A percentile compares a stretch with the other conserved stretches of the same genome.
Conservation (phyloP, 2,797 vertebrate species). For the Neopelma chrysocephalum region DNA sequence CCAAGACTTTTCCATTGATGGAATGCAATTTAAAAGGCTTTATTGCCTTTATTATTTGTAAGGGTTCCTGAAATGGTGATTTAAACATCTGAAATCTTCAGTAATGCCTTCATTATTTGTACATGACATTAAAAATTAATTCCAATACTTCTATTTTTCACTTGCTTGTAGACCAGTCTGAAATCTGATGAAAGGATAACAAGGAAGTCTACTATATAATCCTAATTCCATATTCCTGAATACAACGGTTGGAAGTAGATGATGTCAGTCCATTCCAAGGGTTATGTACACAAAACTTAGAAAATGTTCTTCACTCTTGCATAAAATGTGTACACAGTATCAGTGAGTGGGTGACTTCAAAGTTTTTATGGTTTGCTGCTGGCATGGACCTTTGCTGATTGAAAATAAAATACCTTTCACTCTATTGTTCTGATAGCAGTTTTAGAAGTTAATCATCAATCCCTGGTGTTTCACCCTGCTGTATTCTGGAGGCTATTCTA, state of each 20-base stretch:
- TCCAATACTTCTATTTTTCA: constrained; percentile 43
- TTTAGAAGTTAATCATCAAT: constrained; percentile 88
- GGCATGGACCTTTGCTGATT: constrained; percentile 66
- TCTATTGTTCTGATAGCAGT: constrained; percentile 63
- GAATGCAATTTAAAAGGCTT: constrained; percentile 68
- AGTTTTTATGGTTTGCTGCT: constrained; percentile 57
- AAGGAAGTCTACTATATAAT: constrained; percentile 65
- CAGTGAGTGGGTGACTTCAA: constrained; percentile 60
- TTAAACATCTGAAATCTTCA: constrained; percentile 69
- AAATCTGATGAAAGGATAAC: constrained; percentile 65
- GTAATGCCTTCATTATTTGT: constrained; percentile 71
- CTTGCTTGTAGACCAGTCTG: constrained; percentile 69
- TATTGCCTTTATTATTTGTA: constrained; percentile 62
- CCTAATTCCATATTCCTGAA: constrained; percentile 74
- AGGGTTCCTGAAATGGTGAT: constrained; percentile 73
- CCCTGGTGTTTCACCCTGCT: constrained; percentile 95
- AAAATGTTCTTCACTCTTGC: constrained; percentile 76
- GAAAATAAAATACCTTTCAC: constrained; percentile 71
- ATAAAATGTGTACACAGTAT: constrained; percentile 75
- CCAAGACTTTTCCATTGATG: constrained; percentile 56
- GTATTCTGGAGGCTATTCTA: constrained; percentile 98
- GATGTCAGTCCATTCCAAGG: constrained; percentile 73
- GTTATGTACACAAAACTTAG: constrained; percentile 78
- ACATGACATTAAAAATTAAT: constrained; percentile 70
- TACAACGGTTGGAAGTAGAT: constrained; percentile 65